Base-by-base conservation (phyloP, 2,888 invertebrate genomes). In the Marronus borbonicus region DNA sequence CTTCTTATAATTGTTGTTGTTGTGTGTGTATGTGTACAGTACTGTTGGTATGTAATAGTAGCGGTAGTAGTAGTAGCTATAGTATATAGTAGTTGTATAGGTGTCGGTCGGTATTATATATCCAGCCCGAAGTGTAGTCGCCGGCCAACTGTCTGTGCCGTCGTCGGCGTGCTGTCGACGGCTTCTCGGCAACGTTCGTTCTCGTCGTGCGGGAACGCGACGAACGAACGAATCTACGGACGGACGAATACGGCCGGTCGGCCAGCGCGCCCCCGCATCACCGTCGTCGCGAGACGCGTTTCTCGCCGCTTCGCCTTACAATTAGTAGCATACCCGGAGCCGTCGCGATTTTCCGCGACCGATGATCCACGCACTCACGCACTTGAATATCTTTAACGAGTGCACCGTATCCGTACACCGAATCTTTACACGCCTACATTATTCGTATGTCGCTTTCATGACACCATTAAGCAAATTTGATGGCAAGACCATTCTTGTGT, bases 141-240 rank as follows among this genome's bases (percentile, higher is more conserved):
- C 89, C 90, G 89, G 89, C 89, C 89, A 89, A 90, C 90, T 89
- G 90, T 89, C 89, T 89, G 89, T 84, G 80, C 83, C 84, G 50
- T 68, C 83, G 83, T 82, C 88, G 88, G 87, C 89, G 70, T 88
- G 88, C 88, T 88, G 88, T 88, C 88, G 88, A 88, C 55, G 55
- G 55, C 17, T 20, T 58, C 89, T 84, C 84, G 84, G 83, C 66
- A 62, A 44, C 68, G 84, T 82, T 81, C 68, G 69, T 80, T 31
- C 81, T 83, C 83, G 84, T 55, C 55, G 55, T 55, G 55, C 55
- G 55, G n/a, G 55, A 55, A 55, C 55, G 55, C 55, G 55, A 20
- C 84, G 79, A 82, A 74, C 79, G 80, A 79, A 81, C 83, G 82
- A 83, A 82, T 83, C 84, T 84, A 83, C 83, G 82, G 84, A 82